Base-by-base conservation (phyloP, 1,140 invertebrate species). In the Stenopsyche tienmushanensis region DNA sequence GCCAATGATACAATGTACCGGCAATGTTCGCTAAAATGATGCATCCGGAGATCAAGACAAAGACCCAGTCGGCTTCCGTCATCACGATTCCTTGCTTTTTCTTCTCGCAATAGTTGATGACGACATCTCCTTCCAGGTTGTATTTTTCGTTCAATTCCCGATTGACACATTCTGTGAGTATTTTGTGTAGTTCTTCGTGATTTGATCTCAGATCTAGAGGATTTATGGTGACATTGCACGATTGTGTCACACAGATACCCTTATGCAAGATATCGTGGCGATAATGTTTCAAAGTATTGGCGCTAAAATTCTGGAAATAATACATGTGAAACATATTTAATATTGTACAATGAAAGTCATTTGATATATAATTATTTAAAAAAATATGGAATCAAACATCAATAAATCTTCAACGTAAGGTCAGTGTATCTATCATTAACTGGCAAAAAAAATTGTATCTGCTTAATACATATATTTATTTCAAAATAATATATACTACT, bases 191-290 rank as follows among this genome's bases (percentile, higher is more conserved):
- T 18, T 1, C n/a, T 23, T 62, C 18, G 3, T 39, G 29, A 15
- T 62, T 21, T 23, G 13, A 2, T 52, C 26, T 52, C 7, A 62
- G 21, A 15, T 18, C 25, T 15, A 25, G 15, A 3, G 24, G 23
- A 18, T 47, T 20, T 7, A 42, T 39, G 3, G 59, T 49, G 2
- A 52, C 18, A 39, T 62, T 62, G 54, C 76, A 80, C 1, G 72
- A 71, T 25, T 21, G 71, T 13, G 70, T 75, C 3, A 83, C 66
- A 67, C 83, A 84, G 0, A 83, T 72, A 1, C 77, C 83, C 70
- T 80, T 71, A 21, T 83, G 79, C 18, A 84, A 67, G 65, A 74
- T 76, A 72, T 83, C 82, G 70, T 83, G 82, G 9, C 81, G 78
- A 66, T 74, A 84, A 50, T 81, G 76, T 70, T 82, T 81, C n/a